Base-by-base conservation (phyloP, 1,140 invertebrate species). In the Bombus consobrinus region DNA sequence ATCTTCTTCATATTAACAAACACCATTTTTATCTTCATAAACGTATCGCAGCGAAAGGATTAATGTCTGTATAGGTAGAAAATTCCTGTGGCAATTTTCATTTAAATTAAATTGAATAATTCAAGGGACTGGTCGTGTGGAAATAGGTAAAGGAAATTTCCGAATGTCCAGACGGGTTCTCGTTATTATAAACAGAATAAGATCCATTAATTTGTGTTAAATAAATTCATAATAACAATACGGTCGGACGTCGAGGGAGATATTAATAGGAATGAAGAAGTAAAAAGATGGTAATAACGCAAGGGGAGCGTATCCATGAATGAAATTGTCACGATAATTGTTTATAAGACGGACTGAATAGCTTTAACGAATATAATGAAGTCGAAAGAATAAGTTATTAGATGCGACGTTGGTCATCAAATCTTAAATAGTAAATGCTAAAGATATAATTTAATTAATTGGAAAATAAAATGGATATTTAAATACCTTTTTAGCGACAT, bases 311-410 rank as follows among this genome's bases (percentile, higher is more conserved):
- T 15, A 32, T 2, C 28, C 2, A 10, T 3, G 37, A 62, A 59
- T 41, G 3, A 78, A 64, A 64, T 59, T 64, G 28, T 78, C 75
- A 25, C 6, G 37, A 18, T 62, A 32, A 22, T 32, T 64, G n/a
- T 78, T 78, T 69, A n/a, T 62, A 69, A 80, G 78, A 37, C 64
- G 37, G 34, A 15, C 34, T 8, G 62, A 34, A 47, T 34, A 32
- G 62, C 13, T 53, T 10, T 28, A 53, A 53, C 12, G 78, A 69
- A 39, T 80, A 53, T 62, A 41, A 68, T 6, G n/a, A 69, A 47
- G 32, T 25, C 64, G 39, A 39, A 37, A 69, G 34, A 62, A 43
- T 53, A 75, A 34, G 15, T 43, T 53, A 34, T 74, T 25, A 8
- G 3, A 18, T 15, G 22, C 2, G 32, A 6, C 18, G 18, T 9